phyloP scores from a whole-genome alignment of 2,888 invertebrate genomes.

The Boloria selene region DNA sequence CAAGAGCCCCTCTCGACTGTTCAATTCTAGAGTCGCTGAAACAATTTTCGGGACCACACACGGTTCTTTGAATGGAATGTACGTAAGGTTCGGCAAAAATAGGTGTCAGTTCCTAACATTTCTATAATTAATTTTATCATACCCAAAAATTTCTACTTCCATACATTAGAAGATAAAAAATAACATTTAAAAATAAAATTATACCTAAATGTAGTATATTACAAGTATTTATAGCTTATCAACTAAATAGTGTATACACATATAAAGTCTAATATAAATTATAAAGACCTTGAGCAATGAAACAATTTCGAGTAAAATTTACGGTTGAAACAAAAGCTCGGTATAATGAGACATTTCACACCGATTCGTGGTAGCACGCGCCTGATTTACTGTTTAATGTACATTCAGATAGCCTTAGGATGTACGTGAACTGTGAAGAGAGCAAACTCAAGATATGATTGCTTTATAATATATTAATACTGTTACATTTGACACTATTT shows the following conservation, averaged over 20 bases:
- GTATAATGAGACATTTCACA: conserved; percentile 30
- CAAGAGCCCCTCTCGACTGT: conserved; percentile 58
- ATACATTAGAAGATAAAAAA: too few relatives aligned
- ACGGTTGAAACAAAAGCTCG: conserved; percentile 15
- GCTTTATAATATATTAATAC: background rate
- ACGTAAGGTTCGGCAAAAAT: background rate
- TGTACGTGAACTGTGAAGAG: conserved; percentile 45
- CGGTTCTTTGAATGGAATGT: conserved; percentile 41
- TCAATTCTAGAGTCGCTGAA: conserved; percentile 58
- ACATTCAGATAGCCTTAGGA: conserved; percentile 50
- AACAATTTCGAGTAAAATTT: conserved; percentile 22
- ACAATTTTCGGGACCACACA: conserved; percentile 57
- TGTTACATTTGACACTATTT: background rate
- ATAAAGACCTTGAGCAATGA: background rate
- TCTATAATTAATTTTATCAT: background rate
- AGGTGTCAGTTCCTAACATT: background rate
- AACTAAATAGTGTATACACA: too few relatives aligned
- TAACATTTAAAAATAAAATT: too few relatives aligned
- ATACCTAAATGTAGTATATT: too few relatives aligned
- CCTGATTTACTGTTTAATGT: conserved; percentile 49
- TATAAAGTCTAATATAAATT: background rate
- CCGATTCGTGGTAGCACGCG: conserved; percentile 41
- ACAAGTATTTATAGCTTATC: too few relatives aligned
- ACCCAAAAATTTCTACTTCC: background rate
- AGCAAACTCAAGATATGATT: conserved; percentile 23